Evolutionary conservation across 2,797 vertebrate genomes (phyloP), one percentile per base, ranked within the genome.

Genomic region (Cetoscarus ocellatus): DNA sequence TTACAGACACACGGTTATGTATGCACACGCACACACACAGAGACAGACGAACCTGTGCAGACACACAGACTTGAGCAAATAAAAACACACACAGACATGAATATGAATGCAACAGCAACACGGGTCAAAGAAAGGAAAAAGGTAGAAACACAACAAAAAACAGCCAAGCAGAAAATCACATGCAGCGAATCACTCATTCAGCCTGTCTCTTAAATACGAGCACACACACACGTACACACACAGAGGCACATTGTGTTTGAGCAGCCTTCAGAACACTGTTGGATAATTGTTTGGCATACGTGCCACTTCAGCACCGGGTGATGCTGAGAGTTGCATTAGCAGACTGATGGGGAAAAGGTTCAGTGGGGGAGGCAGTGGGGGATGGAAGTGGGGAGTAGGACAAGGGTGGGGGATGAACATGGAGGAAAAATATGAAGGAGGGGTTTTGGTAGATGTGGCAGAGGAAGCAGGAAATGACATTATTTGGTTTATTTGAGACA

Each of bases 281-380:
- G 80, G 87, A 83, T 90, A 91, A 93, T 91, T 92, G 87, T 92
- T 92, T 89, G 83, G 91, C 90, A 91, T 82, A 83, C 75, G 27
- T 59, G 67, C 83, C 84, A 86, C 89, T 92, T 91, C 81, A 91
- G 88, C 82, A 88, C 77, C 13, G 18, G 80, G 80, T 85, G 86
- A 81, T 83, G 83, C 85, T 85, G 85, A 1, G 57, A 85, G 86
- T 86, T 86, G 83, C 69, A 84, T 82, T 87, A 81, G 70, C 78
- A 83, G 76, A 73, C 61, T 47, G 51, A 81, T 45, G 47, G 59
- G 66, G 49, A 51, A 19, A 1, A 39, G 17, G 39, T 66, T 62
- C 55, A 35, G 45, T 39, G 48, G 65, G 74, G 59, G 59, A 51
- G 61, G 54, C 27, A 54, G 73, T 71, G 77, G 73, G 85, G 74